Conservation (phyloP, 1,140 invertebrate genomes). For the Platyura marginata region DNA sequence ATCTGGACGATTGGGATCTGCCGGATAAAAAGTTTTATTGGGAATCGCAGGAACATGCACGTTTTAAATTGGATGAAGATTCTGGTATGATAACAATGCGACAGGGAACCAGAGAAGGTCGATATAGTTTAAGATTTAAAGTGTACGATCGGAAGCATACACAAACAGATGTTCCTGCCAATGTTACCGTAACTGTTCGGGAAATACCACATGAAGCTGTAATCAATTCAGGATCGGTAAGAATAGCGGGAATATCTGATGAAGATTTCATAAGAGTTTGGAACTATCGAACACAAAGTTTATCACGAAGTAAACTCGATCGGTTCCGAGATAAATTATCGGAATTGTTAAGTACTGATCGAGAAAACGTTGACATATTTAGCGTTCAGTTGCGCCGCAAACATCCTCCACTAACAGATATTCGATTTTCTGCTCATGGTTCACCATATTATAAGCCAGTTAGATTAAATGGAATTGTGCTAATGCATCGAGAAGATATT, state of each 20-base stretch:
- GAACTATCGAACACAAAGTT: constrained; percentile 72
- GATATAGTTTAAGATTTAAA: constrained; percentile 72
- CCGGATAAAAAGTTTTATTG: constrained; percentile 94
- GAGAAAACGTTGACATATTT: constrained; percentile 88
- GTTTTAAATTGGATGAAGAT: constrained; percentile 75
- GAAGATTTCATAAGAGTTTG: constrained; percentile 91
- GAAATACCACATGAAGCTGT: constrained; percentile 92
- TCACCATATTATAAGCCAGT: constrained; percentile 92
- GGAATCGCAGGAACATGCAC: constrained; percentile 61
- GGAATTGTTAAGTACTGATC: constrained; percentile 61
- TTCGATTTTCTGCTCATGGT: constrained; percentile 86
- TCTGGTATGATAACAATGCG: constrained; percentile 92
- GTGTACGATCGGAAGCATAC: constrained; percentile 89
- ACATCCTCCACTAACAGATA: constrained; percentile 77
- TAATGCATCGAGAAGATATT: constrained; percentile 89
- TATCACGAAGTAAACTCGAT: constrained; percentile 73
- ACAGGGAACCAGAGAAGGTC: constrained; percentile 72
- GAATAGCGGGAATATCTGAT: constrained; percentile 85
- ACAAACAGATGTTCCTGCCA: constrained; percentile 77
- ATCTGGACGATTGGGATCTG: constrained; percentile 94
- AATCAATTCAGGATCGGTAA: constrained; percentile 82
- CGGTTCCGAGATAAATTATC: constrained; percentile 73
- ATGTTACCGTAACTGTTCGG: constrained; percentile 82
- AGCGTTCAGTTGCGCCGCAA: constrained; percentile 76
- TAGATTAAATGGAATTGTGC: constrained; percentile 78